Percentiles rank a stretch among this genome's conserved stretches.
Evolutionary conservation across 2,888 invertebrate genomes (phyloP).

Genomic region (Pseudococcus longispinus): DNA sequence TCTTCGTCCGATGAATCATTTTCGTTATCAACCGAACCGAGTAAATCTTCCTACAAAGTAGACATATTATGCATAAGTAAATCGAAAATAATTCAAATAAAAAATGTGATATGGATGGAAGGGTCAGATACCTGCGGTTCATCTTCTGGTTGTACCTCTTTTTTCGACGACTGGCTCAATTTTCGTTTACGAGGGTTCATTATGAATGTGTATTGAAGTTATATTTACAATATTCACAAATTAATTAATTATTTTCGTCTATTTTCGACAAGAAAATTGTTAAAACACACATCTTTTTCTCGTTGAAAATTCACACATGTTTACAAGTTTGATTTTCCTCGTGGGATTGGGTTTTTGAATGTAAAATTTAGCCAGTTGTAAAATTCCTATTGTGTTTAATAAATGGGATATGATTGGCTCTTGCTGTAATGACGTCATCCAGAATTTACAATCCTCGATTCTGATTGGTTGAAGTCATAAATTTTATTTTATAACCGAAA

Average conservation of each 20-base stretch:
- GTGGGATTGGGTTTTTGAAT: neutral
- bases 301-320: neutral
- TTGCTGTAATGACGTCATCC: neutral
- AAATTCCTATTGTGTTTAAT: no score
- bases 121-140: neutral
- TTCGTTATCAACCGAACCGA: conserved; percentile 61
- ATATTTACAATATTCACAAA: neutral
- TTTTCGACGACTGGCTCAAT: neutral
- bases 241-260: neutral
- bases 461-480: neutral
- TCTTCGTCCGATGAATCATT: conserved; percentile 61
- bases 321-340: neutral
- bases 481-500: neutral
- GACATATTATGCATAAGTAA: neutral
- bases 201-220: neutral
- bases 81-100: neutral
- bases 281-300: neutral
- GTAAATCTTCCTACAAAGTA: conserved; percentile 38
- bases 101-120: neutral
- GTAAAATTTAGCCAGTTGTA: neutral
- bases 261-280: neutral
- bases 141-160: neutral
- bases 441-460: neutral
- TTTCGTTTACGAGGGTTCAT: conserved; percentile 17
- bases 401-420: neutral